Evolutionary conservation across 2,797 vertebrate species (phyloP).

Genomic region (Merluccius polli): DNA sequence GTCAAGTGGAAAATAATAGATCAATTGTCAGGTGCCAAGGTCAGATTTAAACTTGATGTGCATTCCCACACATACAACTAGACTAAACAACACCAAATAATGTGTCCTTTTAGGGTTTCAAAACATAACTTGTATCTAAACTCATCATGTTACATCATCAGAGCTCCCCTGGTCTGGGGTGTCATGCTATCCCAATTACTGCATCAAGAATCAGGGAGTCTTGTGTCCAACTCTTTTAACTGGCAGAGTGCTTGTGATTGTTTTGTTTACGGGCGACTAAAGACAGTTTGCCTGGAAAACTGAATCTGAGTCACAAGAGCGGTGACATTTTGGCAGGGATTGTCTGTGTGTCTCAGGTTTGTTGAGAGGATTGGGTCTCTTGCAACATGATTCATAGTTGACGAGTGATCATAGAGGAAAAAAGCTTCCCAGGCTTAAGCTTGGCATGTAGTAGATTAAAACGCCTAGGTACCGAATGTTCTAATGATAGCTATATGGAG

Average conservation of each 20-base stretch:
- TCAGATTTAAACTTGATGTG: slow-evolving; percentile 53
- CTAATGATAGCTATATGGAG: neutral
- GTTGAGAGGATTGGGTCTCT: slow-evolving; percentile 37
- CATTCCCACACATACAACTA: neutral
- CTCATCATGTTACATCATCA: slow-evolving; percentile 16
- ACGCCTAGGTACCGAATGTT: slow-evolving; percentile 36
- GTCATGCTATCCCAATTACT: slow-evolving; percentile 52
- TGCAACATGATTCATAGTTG: slow-evolving; percentile 43
- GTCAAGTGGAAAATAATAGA: slow-evolving; percentile 70
- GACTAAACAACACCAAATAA: neutral
- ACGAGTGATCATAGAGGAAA: slow-evolving; percentile 51
- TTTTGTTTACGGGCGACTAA: slow-evolving; percentile 54
- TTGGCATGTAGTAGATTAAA: slow-evolving; percentile 34
- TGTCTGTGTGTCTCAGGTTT: slow-evolving; percentile 28
- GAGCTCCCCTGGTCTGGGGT: slow-evolving; percentile 22
- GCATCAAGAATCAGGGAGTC: slow-evolving; percentile 28
- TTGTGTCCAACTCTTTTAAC: slow-evolving; percentile 24
- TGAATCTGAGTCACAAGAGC: slow-evolving; percentile 50
- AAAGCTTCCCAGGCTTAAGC: slow-evolving; percentile 49
- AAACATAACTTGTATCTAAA: neutral
- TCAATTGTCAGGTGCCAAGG: slow-evolving; percentile 65
- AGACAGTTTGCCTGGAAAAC: slow-evolving; percentile 49
- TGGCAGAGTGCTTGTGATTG: slow-evolving; percentile 52
- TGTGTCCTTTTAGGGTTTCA: neutral
- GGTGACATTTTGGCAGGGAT: slow-evolving; percentile 35